Evolutionary conservation across 2,888 invertebrate species (phyloP).

Genomic region (Sclerodermus sp.): DNA sequence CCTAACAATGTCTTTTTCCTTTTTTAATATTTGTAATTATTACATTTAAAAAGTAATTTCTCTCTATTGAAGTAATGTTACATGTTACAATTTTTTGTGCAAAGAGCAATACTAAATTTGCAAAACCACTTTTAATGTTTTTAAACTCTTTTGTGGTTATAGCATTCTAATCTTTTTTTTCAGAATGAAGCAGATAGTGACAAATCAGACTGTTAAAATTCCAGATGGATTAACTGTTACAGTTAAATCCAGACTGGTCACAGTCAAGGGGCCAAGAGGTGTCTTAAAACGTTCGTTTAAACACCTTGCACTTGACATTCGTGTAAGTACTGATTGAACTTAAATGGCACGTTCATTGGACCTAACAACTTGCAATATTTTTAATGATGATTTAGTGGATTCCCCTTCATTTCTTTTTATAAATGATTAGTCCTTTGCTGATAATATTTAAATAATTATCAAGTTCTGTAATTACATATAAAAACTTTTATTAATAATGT

Average conservation of each 20-base stretch:
- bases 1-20: no score
- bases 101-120: no score
- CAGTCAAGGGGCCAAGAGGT: conserved; percentile 94
- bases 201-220: conserved; percentile 93
- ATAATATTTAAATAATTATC: no score
- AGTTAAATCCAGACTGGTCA: conserved; percentile 88
- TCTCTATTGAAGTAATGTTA: no score
- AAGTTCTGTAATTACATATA: no score
- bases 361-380: neutral
- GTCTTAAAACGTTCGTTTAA: conserved; percentile 88
- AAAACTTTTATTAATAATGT: conserved; percentile 5
- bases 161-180: conserved; percentile 51
- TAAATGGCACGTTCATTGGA: no score
- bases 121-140: no score
- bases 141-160: no score
- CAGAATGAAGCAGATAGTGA: conserved; percentile 90
- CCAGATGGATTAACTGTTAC: conserved; percentile 87
- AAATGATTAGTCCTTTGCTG: conserved; percentile 50
- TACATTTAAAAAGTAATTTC: no score
- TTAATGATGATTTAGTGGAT: conserved; percentile 47
- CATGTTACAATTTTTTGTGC: no score
- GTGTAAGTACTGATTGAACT: no score
- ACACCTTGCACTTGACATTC: conserved; percentile 94
- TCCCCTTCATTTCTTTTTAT: conserved; percentile 54
- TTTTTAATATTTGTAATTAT: no score